A percentile compares a stretch with the other conserved stretches of the same genome.
Evolutionary conservation across 2,888 invertebrate species (phyloP).

Genomic region (Pollenia angustigena): DNA sequence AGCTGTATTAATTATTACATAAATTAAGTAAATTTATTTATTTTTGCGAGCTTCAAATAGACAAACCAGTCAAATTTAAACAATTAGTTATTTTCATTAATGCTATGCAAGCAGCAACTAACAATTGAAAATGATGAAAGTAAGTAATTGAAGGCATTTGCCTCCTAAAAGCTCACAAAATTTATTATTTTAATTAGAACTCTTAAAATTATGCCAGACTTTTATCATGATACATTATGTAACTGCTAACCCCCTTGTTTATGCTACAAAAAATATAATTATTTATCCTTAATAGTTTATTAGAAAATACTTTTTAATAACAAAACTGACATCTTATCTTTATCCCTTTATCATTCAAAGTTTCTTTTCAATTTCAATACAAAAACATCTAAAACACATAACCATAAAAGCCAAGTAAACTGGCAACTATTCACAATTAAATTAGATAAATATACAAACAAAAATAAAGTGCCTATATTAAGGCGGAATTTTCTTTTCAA

Average conservation of each 20-base stretch:
- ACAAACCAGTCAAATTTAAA: no score
- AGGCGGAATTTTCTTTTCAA: constrained; percentile 33
- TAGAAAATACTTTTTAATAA: not conserved
- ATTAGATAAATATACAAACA: constrained; percentile 20
- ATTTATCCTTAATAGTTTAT: not conserved
- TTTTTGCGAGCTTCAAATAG: no score
- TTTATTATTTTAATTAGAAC: not conserved
- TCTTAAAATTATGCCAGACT: not conserved
- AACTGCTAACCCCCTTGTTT: not conserved
- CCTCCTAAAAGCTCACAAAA: no score
- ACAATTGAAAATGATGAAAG: no score
- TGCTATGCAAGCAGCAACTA: no score
- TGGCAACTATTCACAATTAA: not conserved
- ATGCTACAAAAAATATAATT: not conserved
- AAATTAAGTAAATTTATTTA: no score
- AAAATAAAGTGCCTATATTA: constrained; percentile 73
- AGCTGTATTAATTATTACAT: no score
- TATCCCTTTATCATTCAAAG: not conserved
- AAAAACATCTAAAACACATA: not conserved
- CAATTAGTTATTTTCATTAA: no score
- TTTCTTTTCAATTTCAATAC: constrained; percentile 5
- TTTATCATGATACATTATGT: not conserved
- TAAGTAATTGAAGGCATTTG: no score
- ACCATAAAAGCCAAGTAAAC: not conserved
- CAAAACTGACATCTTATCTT: not conserved